phyloP scores from a whole-genome alignment of 2,113 vertebrate genomes.

The Chitala chitala region DNA sequence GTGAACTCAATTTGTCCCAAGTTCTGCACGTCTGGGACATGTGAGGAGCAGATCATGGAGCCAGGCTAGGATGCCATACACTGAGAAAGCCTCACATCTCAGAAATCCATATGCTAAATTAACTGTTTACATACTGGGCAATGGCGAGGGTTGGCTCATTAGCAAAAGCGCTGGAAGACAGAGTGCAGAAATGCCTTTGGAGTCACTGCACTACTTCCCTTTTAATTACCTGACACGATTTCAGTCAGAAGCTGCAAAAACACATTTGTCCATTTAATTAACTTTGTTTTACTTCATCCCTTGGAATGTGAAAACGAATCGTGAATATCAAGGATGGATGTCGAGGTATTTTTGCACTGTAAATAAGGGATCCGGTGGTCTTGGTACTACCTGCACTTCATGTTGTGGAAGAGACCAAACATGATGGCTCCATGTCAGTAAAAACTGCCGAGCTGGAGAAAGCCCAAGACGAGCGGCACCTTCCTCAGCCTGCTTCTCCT shows the following conservation, averaged over 20 bases:
- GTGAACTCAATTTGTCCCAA: too few species aligned
- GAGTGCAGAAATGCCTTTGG: neutral
- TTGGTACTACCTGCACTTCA: slow-evolving; percentile 32
- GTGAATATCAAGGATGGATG: slow-evolving; percentile 18
- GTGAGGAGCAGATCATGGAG: too few species aligned
- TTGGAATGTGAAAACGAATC: slow-evolving; percentile 14
- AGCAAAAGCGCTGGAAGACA: slow-evolving; percentile 33
- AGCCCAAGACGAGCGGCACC: slow-evolving; percentile 52
- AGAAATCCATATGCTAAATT: slow-evolving; percentile 43
- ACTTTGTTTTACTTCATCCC: slow-evolving; percentile 1
- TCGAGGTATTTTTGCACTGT: slow-evolving; percentile 24
- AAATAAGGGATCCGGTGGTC: slow-evolving; percentile 6
- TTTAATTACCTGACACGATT: slow-evolving; percentile 1
- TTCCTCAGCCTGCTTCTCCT: slow-evolving; percentile 52
- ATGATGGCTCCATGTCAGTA: slow-evolving; percentile 11
- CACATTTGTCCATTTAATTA: slow-evolving; percentile 20
- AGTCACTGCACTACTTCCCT: neutral
- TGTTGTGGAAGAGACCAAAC: slow-evolving; percentile 35
- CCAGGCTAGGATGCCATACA: slow-evolving; percentile 22
- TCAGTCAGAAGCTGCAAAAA: slow-evolving; percentile 24
- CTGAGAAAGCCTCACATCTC: slow-evolving; percentile 5
- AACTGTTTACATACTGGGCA: slow-evolving; percentile 42
- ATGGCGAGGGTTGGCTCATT: slow-evolving; percentile 33
- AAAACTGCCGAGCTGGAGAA: slow-evolving; percentile 49
- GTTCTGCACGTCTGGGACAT: too few species aligned